Evolutionary conservation across 1,140 invertebrate species (phyloP).

Genomic region (Kradibia gibbosae): DNA sequence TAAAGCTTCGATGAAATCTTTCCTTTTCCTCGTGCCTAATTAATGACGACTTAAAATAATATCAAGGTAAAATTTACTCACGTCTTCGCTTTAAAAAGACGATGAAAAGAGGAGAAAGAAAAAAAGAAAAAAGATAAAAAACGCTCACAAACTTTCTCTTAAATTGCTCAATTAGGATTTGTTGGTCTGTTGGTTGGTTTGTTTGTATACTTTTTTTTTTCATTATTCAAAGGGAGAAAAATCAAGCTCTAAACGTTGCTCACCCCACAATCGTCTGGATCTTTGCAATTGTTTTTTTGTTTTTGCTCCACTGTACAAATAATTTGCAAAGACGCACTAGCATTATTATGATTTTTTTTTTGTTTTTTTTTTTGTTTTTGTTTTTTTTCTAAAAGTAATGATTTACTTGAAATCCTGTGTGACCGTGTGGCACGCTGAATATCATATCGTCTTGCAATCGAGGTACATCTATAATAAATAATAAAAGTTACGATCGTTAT

Average conservation of each 20-base stretch:
- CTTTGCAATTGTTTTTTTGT: too few relatives aligned
- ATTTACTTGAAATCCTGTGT: conserved; percentile 21
- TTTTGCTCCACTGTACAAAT: conserved; percentile 39
- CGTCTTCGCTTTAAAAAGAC: conserved; percentile 26
- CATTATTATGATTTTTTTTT: too few relatives aligned
- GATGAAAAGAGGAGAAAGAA: too few relatives aligned
- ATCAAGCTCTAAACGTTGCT: conserved; percentile 30
- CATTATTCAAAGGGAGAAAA: conserved; percentile 6
- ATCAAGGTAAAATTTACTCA: conserved; percentile 41
- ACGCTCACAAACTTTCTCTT: conserved; percentile 12
- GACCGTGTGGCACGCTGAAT: conserved; percentile 13
- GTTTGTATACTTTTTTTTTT: too few relatives aligned
- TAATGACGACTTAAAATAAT: conserved; percentile 39
- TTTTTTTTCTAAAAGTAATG: not conserved
- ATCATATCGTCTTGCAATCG: conserved; percentile 57
- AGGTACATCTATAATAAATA: conserved; percentile 67
- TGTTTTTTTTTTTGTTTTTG: too few relatives aligned
- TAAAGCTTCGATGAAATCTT: conserved; percentile 23
- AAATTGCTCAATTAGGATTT: not conserved
- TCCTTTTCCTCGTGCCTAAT: conserved; percentile 25
- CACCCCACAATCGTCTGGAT: conserved; percentile 3
- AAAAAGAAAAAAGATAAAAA: conserved; percentile 33
- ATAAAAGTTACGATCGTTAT: conserved; percentile 61
- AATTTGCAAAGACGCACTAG: conserved; percentile 10
- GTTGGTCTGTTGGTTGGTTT: too few relatives aligned